A percentile compares a stretch with the other conserved stretches of the same genome.
phyloP scores from a whole-genome alignment of 1,140 invertebrate species.

The Littorina saxatilis region DNA sequence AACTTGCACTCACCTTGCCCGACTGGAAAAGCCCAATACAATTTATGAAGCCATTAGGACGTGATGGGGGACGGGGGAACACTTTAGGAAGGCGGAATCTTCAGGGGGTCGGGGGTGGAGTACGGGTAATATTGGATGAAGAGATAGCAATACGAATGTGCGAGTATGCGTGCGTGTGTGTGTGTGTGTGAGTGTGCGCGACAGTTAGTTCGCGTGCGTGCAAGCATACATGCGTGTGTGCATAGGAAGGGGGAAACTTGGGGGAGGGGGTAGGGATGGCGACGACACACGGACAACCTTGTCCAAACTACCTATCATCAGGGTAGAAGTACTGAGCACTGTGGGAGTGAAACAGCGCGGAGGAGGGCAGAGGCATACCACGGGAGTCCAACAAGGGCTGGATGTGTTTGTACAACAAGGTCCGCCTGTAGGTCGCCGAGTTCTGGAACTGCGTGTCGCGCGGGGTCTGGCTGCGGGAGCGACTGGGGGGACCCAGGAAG shows the following conservation, averaged over 20 bases:
- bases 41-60: too few species aligned
- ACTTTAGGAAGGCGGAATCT: too few species aligned
- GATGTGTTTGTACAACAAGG: slow-evolving; percentile 35
- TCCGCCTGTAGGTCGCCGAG: slow-evolving; percentile 30
- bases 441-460: slow-evolving; percentile 32
- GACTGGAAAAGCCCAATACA: too few species aligned
- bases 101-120: too few species aligned
- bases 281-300: not conserved
- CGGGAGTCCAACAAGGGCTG: slow-evolving; percentile 26
- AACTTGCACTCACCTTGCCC: not conserved
- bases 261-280: not conserved
- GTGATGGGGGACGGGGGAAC: too few species aligned
- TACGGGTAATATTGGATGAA: too few species aligned
- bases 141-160: not conserved
- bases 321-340: slow-evolving; percentile 18
- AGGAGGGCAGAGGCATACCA: slow-evolving; percentile 3
- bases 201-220: not conserved
- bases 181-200: too few species aligned
- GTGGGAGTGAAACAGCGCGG: slow-evolving; percentile 23
- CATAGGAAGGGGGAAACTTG: too few species aligned
- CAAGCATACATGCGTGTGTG: too few species aligned
- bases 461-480: slow-evolving; percentile 7
- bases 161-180: too few species aligned
- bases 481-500: slow-evolving; percentile 30
- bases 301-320: slow-evolving; percentile 17